Conservation (phyloP, 2,888 invertebrate species). For the Drosophila kanekoi region DNA sequence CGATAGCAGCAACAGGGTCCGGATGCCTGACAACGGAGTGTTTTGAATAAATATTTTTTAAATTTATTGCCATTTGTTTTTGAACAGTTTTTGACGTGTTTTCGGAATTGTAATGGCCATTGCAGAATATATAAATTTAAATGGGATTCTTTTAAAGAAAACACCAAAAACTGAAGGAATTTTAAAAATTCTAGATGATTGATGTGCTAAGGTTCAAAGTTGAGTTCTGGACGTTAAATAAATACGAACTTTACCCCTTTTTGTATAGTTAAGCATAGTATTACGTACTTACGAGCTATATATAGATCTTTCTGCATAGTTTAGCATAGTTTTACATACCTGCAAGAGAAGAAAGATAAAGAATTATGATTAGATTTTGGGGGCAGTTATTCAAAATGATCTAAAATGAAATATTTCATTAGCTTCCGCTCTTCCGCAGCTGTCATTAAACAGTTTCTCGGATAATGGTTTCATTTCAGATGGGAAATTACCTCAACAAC, state of each 20-base stretch:
- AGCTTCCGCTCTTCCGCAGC: neutral
- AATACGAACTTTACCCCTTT: too few relatives aligned
- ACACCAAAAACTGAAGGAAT: too few relatives aligned
- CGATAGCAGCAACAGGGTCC: slow-evolving; percentile 20
- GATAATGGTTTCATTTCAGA: slow-evolving; percentile 20
- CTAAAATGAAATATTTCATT: slow-evolving; percentile 35
- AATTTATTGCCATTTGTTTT: slow-evolving; percentile 59
- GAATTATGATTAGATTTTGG: slow-evolving; percentile 25
- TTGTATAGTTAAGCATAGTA: too few relatives aligned
- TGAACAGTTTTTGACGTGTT: neutral
- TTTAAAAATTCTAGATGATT: too few relatives aligned
- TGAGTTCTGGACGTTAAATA: too few relatives aligned
- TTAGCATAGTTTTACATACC: slow-evolving; percentile 51
- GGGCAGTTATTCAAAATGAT: slow-evolving; percentile 3
- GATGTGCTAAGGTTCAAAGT: too few relatives aligned
- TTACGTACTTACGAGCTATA: slow-evolving; percentile 19
- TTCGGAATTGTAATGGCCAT: neutral
- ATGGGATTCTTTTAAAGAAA: too few relatives aligned
- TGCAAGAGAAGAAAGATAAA: slow-evolving; percentile 48
- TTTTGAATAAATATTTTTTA: slow-evolving; percentile 41
- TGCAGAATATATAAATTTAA: neutral
- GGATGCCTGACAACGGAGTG: neutral
- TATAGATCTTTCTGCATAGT: neutral
- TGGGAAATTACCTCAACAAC: slow-evolving; percentile 68
- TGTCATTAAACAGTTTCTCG: neutral